phyloP scores from a whole-genome alignment of 2,113 vertebrate species.

The Tenebrosternarchus preto region DNA sequence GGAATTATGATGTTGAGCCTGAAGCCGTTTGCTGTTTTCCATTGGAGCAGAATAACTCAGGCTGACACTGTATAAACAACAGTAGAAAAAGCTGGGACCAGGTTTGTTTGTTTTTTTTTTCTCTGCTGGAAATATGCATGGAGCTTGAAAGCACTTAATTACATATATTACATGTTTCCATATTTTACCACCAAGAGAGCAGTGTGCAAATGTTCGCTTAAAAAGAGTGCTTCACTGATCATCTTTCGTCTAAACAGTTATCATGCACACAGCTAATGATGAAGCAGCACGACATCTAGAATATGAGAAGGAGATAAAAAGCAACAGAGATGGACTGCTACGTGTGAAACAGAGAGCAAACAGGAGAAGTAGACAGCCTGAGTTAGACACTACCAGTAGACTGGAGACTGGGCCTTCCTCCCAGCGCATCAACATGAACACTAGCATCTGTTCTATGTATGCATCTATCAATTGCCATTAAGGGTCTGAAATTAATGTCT shows the following conservation, averaged over 20 bases:
- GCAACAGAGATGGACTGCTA: no score
- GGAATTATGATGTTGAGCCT: not conserved
- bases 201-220: not conserved
- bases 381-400: no score
- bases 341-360: no score
- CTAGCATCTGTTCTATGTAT: no score
- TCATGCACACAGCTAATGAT: not conserved
- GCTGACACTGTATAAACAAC: not conserved
- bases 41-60: not conserved
- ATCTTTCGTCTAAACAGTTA: not conserved
- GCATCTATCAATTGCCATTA: no score
- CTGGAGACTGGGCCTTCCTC: no score
- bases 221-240: not conserved
- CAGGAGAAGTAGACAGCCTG: no score
- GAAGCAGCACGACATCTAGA: not conserved
- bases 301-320: no score
- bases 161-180: not conserved
- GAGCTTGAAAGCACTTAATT: not conserved
- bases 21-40: not conserved
- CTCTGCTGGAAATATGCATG: no score
- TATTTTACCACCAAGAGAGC: not conserved
- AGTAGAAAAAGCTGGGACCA: not conserved
- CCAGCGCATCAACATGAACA: no score
- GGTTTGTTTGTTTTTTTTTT: no score
- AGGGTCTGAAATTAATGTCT: no score